Evolutionary conservation across 2,113 vertebrate genomes (phyloP).

Genomic region (Paralichthys olivaceus): DNA sequence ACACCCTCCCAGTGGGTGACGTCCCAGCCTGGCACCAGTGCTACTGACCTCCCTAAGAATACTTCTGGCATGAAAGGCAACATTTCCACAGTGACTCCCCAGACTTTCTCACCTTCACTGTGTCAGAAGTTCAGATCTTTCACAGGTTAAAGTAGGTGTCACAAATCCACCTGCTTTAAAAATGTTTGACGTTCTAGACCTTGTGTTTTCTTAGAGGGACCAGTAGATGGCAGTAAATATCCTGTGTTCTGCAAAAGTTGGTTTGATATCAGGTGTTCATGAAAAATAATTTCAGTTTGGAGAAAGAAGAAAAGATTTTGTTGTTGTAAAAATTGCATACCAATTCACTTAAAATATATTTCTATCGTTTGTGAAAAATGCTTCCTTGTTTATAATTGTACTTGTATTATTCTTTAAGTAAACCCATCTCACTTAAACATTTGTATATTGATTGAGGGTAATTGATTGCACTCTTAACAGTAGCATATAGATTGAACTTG

Average conservation of each 20-base stretch:
- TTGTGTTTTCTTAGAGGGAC: constrained; percentile 31
- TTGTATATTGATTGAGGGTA: background rate
- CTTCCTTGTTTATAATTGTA: background rate
- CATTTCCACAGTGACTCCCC: background rate
- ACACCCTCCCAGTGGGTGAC: background rate
- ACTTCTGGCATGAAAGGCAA: constrained; percentile 19
- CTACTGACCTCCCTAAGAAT: background rate
- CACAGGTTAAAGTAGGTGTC: constrained; percentile 6
- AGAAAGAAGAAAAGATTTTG: background rate
- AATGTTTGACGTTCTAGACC: background rate
- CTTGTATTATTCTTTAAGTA: background rate
- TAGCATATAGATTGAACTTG: background rate
- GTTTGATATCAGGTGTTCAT: constrained; percentile 1
- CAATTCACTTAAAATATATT: constrained; percentile 1
- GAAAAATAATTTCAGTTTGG: background rate
- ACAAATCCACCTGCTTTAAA: background rate
- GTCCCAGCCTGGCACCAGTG: too few relatives aligned
- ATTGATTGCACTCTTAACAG: background rate
- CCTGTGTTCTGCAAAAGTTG: constrained; percentile 35
- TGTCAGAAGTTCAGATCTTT: constrained; percentile 45
- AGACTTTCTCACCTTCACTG: constrained; percentile 1
- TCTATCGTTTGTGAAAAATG: background rate
- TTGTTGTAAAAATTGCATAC: background rate
- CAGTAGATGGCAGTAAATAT: constrained; percentile 77
- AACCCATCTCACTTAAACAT: background rate